Evolutionary conservation across 2,888 invertebrate genomes (phyloP).

Genomic region (Caenorhabditis panamensis): DNA sequence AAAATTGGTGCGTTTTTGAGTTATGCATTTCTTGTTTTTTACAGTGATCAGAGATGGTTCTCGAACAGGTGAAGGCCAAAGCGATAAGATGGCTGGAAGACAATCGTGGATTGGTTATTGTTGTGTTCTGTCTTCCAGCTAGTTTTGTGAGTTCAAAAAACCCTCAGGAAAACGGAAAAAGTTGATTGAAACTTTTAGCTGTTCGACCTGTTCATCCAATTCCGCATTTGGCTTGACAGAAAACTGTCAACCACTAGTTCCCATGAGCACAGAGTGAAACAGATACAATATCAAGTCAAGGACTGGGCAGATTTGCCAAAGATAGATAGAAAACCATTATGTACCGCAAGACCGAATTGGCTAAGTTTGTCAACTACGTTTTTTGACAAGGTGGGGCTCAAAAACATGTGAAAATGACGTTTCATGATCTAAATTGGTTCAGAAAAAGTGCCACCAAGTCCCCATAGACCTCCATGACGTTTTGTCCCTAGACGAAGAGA

Average conservation of each 20-base stretch:
- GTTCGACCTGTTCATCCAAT: slow-evolving; percentile 74
- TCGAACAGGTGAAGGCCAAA: slow-evolving; percentile 51
- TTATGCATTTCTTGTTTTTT: background rate
- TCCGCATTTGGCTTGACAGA: slow-evolving; percentile 71
- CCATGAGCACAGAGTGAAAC: slow-evolving; percentile 76
- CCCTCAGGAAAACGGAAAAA: background rate
- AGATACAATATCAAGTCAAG: slow-evolving; percentile 72
- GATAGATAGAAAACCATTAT: slow-evolving; percentile 84
- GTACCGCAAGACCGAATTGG: slow-evolving; percentile 87
- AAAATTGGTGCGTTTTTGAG: background rate
- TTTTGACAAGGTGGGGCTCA: slow-evolving; percentile 85
- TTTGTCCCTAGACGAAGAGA: slow-evolving; percentile 84
- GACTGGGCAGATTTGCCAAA: slow-evolving; percentile 82
- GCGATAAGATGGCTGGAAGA: slow-evolving; percentile 77
- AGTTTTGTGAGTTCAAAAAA: slow-evolving; percentile 83
- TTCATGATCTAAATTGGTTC: slow-evolving; percentile 26
- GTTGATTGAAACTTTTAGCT: no score
- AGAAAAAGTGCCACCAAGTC: slow-evolving; percentile 85
- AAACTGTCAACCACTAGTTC: slow-evolving; percentile 65
- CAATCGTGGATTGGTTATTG: slow-evolving; percentile 83
- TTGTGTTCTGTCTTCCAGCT: slow-evolving; percentile 86
- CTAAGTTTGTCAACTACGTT: slow-evolving; percentile 86
- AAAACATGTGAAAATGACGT: background rate
- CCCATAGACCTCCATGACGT: slow-evolving; percentile 86
- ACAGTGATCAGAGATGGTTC: slow-evolving; percentile 24